Evolutionary conservation across 2,888 invertebrate genomes (phyloP).

Genomic region (Meliscaeva auricollis): DNA sequence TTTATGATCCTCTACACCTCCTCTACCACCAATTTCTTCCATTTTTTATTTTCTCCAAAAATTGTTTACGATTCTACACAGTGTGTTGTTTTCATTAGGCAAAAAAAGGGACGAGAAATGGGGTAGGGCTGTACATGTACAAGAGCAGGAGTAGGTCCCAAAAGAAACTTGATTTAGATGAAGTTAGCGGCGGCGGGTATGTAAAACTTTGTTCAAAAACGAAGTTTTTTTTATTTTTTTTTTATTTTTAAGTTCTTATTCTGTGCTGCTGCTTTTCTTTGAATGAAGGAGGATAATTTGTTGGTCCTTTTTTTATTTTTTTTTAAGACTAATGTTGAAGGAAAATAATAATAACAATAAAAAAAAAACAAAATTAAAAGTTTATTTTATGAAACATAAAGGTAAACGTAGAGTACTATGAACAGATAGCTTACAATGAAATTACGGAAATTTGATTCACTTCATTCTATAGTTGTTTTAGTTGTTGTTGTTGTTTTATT

Average conservation of each 20-base stretch:
- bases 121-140: neutral
- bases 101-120: slow-evolving; percentile 55
- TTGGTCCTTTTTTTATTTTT: slow-evolving; percentile 50
- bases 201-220: slow-evolving; percentile 68
- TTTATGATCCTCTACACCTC: slow-evolving; percentile 39
- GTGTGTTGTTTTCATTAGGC: slow-evolving; percentile 77
- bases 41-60: slow-evolving; percentile 67
- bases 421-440: slow-evolving; percentile 69
- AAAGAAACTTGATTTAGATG: slow-evolving; percentile 74
- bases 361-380: slow-evolving; percentile 66
- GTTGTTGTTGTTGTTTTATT: slow-evolving; percentile 49
- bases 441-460: slow-evolving; percentile 76
- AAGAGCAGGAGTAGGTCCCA: neutral
- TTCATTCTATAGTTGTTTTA: slow-evolving; percentile 65
- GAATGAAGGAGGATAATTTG: slow-evolving; percentile 72
- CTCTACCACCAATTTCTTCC: slow-evolving; percentile 36
- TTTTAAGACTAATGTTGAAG: slow-evolving; percentile 25
- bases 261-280: slow-evolving; percentile 42
- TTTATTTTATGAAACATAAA: slow-evolving; percentile 75
- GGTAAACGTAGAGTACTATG: slow-evolving; percentile 69
- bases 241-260: slow-evolving; percentile 21
- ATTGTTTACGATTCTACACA: slow-evolving; percentile 73
- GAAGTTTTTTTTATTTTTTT: slow-evolving; percentile 13
- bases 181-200: slow-evolving; percentile 73
- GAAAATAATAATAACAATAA: slow-evolving; percentile 29